Evolutionary conservation across 2,888 invertebrate species (phyloP).

Genomic region (Drosophila buzzatii): DNA sequence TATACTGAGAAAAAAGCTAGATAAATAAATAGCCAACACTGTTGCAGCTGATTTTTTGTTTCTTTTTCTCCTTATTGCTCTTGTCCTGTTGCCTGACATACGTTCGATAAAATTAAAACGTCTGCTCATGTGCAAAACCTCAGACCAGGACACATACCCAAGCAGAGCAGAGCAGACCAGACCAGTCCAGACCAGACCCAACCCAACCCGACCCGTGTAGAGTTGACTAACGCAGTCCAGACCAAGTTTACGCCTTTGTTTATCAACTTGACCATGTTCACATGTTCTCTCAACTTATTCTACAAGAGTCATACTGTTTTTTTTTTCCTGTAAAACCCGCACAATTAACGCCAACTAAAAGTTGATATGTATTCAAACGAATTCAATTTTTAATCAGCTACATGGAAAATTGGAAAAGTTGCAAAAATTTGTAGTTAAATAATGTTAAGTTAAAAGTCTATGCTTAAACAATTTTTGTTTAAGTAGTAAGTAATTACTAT

Average conservation of each 20-base stretch:
- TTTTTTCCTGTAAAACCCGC: background rate
- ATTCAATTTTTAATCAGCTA: background rate
- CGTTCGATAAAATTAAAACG: conserved; percentile 77
- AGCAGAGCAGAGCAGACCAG: background rate
- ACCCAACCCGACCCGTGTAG: background rate
- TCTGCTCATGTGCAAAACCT: conserved; percentile 71
- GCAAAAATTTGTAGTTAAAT: background rate
- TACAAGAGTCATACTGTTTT: background rate
- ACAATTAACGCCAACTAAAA: conserved; percentile 25
- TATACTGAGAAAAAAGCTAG: background rate
- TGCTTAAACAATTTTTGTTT: background rate
- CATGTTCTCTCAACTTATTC: conserved; percentile 13
- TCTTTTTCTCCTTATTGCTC: no score
- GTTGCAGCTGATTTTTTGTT: conserved; percentile 4
- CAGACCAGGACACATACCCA: conserved; percentile 19
- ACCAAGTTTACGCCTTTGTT: conserved; percentile 68
- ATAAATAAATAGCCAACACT: conserved; percentile 15
- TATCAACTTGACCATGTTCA: conserved; percentile 61
- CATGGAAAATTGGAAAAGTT: conserved; percentile 9
- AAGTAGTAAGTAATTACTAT: background rate
- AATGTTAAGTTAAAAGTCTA: background rate
- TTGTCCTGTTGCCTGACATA: conserved; percentile 52
- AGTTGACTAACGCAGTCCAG: conserved; percentile 15
- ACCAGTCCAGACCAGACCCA: background rate
- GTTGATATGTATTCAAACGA: conserved; percentile 1